These are phyloP conservation scores for Wasmannia auropunctata DNA, from an alignment of 1,140 invertebrate species.

Conservation along the genomic window DNA sequence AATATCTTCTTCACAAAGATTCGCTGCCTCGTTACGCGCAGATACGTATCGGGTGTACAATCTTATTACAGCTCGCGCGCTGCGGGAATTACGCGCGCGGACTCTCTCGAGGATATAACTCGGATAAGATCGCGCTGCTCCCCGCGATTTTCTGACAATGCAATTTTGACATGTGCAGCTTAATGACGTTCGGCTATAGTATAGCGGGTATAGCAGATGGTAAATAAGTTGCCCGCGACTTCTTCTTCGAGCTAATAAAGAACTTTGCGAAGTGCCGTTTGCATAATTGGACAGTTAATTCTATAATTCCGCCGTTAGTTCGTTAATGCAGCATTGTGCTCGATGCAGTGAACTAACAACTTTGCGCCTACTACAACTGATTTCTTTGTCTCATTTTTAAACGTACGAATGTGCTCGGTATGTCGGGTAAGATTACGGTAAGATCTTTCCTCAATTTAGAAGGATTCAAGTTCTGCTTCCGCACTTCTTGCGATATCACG, in stretches of 20 bases:
- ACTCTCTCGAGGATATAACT: background rate
- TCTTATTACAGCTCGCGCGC: conserved; percentile 1
- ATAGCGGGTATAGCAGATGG: conserved; percentile 15
- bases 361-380: background rate
- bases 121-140: conserved; percentile 5
- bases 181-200: conserved; percentile 1
- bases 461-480: background rate
- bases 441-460: background rate
- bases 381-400: background rate
- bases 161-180: conserved; percentile 12
- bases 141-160: background rate
- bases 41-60: background rate
- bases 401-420: background rate
- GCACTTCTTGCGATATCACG: background rate
- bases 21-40: conserved; percentile 4
- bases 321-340: background rate
- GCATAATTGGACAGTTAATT: conserved; percentile 22
- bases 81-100: background rate
- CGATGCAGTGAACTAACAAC: background rate
- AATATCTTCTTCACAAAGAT: conserved; percentile 26
- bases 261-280: background rate
- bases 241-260: background rate
- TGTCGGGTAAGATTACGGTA: background rate
- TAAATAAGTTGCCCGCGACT: background rate
- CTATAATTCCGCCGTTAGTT: conserved; percentile 4